Evolutionary conservation across 2,888 invertebrate genomes (phyloP).

Genomic region (Pachymerium ferrugineum): DNA sequence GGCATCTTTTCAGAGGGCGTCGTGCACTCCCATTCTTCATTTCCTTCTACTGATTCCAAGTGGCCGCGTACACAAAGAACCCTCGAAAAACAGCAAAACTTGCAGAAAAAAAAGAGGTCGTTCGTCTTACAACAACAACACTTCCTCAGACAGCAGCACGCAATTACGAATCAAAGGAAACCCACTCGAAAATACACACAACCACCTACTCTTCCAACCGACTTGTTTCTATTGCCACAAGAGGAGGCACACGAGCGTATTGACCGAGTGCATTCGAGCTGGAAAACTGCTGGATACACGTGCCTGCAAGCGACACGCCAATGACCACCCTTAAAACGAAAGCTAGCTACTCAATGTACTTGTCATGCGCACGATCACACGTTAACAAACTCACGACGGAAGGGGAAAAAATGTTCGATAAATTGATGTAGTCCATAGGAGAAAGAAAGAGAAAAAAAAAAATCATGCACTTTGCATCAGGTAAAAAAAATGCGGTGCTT

Average conservation of each 20-base stretch:
- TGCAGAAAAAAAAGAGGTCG: not conserved
- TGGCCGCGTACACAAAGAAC: not conserved
- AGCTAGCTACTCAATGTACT: not conserved
- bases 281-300: constrained; percentile 8
- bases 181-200: constrained; percentile 15
- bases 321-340: constrained; percentile 6
- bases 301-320: constrained; percentile 14
- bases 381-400: not conserved
- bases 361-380: not conserved
- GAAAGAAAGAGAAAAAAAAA: not conserved
- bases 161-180: constrained; percentile 18
- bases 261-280: constrained; percentile 1
- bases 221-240: constrained; percentile 18
- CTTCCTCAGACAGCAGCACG: not conserved
- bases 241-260: not conserved
- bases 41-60: not conserved
- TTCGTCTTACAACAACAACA: not conserved
- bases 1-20: not conserved
- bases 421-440: not conserved
- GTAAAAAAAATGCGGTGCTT: not conserved
- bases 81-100: not conserved
- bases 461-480: not conserved
- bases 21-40: not conserved
- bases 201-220: constrained; percentile 2
- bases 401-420: not conserved